Conservation (phyloP, 2,113 vertebrate genomes). For the Pardalotus punctatus region DNA sequence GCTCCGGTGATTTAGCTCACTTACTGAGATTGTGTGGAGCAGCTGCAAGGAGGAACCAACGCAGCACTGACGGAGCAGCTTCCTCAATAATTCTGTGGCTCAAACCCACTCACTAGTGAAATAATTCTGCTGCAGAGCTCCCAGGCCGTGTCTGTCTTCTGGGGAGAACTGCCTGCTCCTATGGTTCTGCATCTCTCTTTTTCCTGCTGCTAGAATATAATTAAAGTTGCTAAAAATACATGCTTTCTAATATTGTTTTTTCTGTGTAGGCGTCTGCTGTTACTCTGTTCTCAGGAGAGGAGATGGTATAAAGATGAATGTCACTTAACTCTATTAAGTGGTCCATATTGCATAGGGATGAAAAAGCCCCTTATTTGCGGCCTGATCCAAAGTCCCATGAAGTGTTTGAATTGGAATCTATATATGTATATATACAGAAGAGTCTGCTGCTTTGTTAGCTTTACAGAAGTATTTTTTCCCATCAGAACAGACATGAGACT, state of each 20-base stretch:
- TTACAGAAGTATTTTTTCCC: background rate
- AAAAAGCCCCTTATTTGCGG: background rate
- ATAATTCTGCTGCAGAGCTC: background rate
- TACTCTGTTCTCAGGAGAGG: background rate
- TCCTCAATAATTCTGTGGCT: background rate
- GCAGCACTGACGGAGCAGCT: background rate
- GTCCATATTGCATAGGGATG: background rate
- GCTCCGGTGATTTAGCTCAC: background rate
- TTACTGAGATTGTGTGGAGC: background rate
- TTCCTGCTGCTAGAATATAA: slow-evolving; percentile 48
- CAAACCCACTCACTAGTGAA: background rate
- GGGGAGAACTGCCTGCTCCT: background rate
- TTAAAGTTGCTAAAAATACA: slow-evolving; percentile 58
- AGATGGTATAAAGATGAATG: background rate
- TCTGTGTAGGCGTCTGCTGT: background rate
- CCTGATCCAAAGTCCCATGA: background rate
- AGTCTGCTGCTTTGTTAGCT: background rate
- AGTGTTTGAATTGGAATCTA: background rate
- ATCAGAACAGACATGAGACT: background rate
- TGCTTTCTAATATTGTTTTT: slow-evolving; percentile 9
- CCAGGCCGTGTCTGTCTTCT: background rate
- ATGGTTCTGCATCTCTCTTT: background rate
- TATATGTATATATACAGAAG: background rate
- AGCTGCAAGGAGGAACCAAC: background rate
- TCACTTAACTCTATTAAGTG: background rate